Percentiles rank a stretch among this genome's conserved stretches.
Conservation (phyloP, 1,140 invertebrate genomes). For the Brachionus plicatilis region DNA sequence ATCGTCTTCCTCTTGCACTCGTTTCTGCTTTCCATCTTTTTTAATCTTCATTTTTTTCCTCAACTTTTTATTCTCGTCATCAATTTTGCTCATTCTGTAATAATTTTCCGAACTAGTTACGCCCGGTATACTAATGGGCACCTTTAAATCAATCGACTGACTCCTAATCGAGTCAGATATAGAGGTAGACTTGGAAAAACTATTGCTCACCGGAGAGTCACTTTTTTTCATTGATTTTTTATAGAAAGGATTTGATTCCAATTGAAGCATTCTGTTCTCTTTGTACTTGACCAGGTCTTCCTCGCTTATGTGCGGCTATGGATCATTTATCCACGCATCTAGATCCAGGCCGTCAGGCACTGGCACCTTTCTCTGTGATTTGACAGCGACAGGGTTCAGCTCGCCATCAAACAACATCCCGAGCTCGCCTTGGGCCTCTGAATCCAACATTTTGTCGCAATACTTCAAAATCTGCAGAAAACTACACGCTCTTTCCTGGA, state of each 20-base stretch:
- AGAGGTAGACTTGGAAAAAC: not conserved
- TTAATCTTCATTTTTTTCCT: conserved; percentile 48
- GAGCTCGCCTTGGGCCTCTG: conserved; percentile 45
- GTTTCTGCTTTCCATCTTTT: conserved; percentile 60
- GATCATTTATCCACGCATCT: conserved; percentile 87
- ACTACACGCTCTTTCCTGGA: conserved; percentile 81
- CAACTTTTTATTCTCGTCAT: conserved; percentile 40
- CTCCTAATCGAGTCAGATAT: not conserved
- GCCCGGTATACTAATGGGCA: conserved; percentile 3
- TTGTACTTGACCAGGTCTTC: conserved; percentile 70
- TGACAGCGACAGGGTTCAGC: conserved; percentile 93
- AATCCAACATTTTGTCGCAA: conserved; percentile 6
- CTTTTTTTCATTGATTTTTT: conserved; percentile 62
- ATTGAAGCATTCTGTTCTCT: conserved; percentile 76
- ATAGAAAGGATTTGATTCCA: conserved; percentile 94
- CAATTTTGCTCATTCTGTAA: conserved; percentile 31
- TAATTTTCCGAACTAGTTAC: conserved; percentile 33
- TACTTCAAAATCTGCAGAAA: conserved; percentile 47
- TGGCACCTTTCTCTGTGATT: conserved; percentile 96
- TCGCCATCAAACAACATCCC: conserved; percentile 70
- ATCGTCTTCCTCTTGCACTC: conserved; percentile 59
- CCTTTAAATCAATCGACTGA: conserved; percentile 36
- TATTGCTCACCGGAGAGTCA: not conserved
- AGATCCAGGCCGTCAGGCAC: conserved; percentile 89
- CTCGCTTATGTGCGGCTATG: conserved; percentile 62